phyloP scores from a whole-genome alignment of 2,113 vertebrate species.

The Podilymbus podiceps region DNA sequence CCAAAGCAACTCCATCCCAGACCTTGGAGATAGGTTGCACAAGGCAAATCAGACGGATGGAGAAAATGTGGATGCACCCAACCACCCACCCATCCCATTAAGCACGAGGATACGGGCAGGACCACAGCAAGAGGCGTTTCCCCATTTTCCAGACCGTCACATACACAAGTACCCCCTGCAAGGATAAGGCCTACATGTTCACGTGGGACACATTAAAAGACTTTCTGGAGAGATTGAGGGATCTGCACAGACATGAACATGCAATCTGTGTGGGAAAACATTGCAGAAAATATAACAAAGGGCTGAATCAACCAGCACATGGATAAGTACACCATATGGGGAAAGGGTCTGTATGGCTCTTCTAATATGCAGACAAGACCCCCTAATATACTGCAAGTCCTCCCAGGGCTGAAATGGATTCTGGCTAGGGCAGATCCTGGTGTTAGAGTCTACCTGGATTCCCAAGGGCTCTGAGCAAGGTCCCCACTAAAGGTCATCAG shows the following conservation, averaged over 20 bases:
- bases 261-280: accelerated
- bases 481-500: background rate
- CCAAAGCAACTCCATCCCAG: background rate
- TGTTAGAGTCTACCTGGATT: background rate
- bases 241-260: background rate
- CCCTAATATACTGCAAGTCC: too few species aligned
- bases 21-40: background rate
- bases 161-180: too few species aligned
- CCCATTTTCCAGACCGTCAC: too few species aligned
- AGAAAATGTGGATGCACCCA: background rate
- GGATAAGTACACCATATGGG: accelerated
- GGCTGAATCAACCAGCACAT: background rate
- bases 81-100: background rate
- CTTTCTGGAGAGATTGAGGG: background rate
- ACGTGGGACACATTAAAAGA: background rate
- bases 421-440: background rate
- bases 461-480: background rate
- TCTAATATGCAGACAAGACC: background rate
- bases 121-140: background rate
- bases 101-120: background rate
- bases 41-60: background rate
- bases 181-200: background rate
- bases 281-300: background rate
- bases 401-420: background rate
- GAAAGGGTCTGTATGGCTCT: background rate